These are phyloP conservation scores for Dryococelus australis DNA, from an alignment of 2,888 invertebrate species.

Conservation along the genomic window DNA sequence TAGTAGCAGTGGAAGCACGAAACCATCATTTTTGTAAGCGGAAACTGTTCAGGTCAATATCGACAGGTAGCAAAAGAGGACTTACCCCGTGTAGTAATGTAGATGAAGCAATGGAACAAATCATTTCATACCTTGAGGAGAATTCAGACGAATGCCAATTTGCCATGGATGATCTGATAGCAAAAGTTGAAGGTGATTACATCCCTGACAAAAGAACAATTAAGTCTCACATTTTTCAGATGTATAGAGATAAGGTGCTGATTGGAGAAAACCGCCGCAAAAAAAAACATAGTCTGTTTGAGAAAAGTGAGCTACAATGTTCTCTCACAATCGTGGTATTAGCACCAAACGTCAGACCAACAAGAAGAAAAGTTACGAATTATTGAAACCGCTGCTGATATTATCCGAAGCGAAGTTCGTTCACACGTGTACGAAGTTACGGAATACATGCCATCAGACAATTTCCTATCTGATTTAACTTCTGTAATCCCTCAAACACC, in stretches of 20 bases:
- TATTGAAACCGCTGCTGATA: background rate
- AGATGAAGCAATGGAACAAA: conserved; percentile 12
- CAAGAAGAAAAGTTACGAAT: background rate
- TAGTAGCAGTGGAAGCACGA: background rate
- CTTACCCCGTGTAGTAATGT: background rate
- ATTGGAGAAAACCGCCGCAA: too few relatives aligned
- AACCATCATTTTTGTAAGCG: background rate
- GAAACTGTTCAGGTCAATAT: background rate
- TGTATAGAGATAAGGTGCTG: too few relatives aligned
- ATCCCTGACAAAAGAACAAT: background rate
- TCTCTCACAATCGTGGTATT: background rate
- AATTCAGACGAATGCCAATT: too few relatives aligned
- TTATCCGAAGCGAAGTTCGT: background rate
- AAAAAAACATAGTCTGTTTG: too few relatives aligned
- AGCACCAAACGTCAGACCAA: background rate
- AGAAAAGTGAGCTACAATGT: too few relatives aligned
- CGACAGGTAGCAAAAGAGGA: background rate
- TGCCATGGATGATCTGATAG: too few relatives aligned
- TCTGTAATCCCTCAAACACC: background rate
- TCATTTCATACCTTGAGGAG: too few relatives aligned
- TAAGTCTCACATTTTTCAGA: too few relatives aligned
- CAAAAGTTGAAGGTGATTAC: too few relatives aligned
- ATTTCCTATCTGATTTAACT: background rate
- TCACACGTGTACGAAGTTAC: too few relatives aligned
- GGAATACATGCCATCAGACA: too few relatives aligned